phyloP scores from a whole-genome alignment of 2,888 invertebrate species.

The Agonopterix alstromeriana region DNA sequence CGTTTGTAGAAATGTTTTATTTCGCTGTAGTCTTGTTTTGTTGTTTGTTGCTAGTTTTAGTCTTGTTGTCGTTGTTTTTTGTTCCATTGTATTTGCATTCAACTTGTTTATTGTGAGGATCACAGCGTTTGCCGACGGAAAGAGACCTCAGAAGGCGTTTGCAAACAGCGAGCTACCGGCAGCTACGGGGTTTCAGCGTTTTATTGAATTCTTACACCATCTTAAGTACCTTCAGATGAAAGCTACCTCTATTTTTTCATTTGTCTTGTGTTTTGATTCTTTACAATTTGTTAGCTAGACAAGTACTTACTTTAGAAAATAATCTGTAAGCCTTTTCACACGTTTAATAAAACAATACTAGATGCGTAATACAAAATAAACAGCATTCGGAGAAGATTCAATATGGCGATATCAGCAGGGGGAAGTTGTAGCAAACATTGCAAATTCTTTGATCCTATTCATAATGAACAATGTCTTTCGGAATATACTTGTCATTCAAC shows the following conservation, averaged over 20 bases:
- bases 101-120: slow-evolving; percentile 34
- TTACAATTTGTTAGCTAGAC: no score
- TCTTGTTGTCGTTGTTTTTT: slow-evolving; percentile 36
- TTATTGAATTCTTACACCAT: slow-evolving; percentile 3
- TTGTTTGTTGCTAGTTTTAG: slow-evolving; percentile 49
- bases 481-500: neutral
- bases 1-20: slow-evolving; percentile 38
- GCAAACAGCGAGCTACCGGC: slow-evolving; percentile 14
- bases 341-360: no score
- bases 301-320: no score
- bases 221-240: no score
- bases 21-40: slow-evolving; percentile 37
- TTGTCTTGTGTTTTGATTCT: no score
- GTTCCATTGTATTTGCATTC: slow-evolving; percentile 37
- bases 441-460: neutral
- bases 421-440: neutral
- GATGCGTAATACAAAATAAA: no score
- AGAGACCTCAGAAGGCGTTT: slow-evolving; percentile 28
- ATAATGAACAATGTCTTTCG: neutral
- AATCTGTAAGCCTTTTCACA: no score
- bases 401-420: neutral
- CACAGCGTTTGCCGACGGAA: slow-evolving; percentile 8
- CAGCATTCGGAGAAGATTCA: neutral
- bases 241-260: no score
- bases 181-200: slow-evolving; percentile 8